Evolutionary conservation across 2,797 vertebrate genomes (phyloP), one percentile per base, ranked within the genome.

Genomic region (Hemibagrus guttatus): DNA sequence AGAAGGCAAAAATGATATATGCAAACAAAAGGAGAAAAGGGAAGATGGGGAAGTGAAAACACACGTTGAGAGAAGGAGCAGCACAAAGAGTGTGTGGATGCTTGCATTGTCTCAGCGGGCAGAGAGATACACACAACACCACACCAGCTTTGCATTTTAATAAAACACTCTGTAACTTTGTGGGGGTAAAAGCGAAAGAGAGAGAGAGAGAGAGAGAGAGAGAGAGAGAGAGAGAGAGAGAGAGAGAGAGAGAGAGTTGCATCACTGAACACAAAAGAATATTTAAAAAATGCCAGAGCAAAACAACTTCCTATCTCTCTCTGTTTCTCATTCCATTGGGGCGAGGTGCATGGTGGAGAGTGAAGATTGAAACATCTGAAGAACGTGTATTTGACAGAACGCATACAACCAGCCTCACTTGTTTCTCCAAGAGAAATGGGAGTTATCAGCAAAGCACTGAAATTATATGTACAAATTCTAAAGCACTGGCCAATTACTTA

Each of bases 261-360:
- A 93, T 90, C 91, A 90, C 90, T 91, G 89, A 93, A 93, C 92
- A 95, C 93, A 95, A 95, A 95, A 93, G 93, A 94, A 94, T 94
- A 94, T 94, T 95, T 93, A 14, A 94, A 92, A 86, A 95, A 89
- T 92, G 91, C 91, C 88, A 84, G 87, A 85, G 92, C 84, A 89
- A 89, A 90, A 90, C 86, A 90, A 89, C 26, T 81, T 84, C 80
- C 72, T 81, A 69, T 88, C 84, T 81, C 64, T 83, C 71, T 56
- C 91, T 68, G 58, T 81, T 63, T 89, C 91, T 92, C 93, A 93
- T 93, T 93, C 93, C 92, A 82, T 68, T 66, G 88, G 93, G 92
- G 90, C 91, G 91, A 74, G 14, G 74, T 88, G 84, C 74, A 69
- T 79, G 71, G 90, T 84, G 90, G 92, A 92, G 91, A 88, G 83